Percentiles rank a stretch among this genome's conserved stretches.
phyloP scores from a whole-genome alignment of 2,113 vertebrate genomes.

The Macroglossus sobrinus region DNA sequence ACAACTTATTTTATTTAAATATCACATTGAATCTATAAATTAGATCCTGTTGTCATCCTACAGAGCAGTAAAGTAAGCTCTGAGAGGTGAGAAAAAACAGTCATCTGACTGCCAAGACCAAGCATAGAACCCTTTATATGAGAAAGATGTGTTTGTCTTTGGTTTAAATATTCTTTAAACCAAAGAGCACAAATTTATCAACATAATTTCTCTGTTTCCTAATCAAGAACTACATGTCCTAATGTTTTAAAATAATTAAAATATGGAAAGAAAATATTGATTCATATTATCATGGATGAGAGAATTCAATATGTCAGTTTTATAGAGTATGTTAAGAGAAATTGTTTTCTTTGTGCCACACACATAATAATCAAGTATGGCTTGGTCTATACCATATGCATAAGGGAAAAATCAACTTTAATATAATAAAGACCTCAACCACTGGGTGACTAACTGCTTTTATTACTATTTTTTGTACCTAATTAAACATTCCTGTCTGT shows the following conservation, averaged over 20 bases:
- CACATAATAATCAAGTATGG: neutral
- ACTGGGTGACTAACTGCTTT: neutral
- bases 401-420: neutral
- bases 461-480: neutral
- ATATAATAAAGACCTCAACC: neutral
- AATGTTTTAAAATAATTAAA: neutral
- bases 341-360: neutral
- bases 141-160: neutral
- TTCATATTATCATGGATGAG: neutral
- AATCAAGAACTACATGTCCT: neutral
- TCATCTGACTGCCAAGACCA: neutral
- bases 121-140: fast-evolving
- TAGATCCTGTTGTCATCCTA: neutral
- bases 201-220: neutral
- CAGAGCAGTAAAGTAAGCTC: neutral
- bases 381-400: neutral
- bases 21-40: neutral
- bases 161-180: neutral
- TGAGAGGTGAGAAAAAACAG: neutral
- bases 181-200: neutral
- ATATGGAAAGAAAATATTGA: neutral
- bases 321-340: neutral
- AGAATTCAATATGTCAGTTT: neutral
- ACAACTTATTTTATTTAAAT: neutral
- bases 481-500: neutral